These are phyloP conservation scores for Pseudomyrmex sp. DNA, from an alignment of 1,140 invertebrate genomes.

Conservation along the genomic window DNA sequence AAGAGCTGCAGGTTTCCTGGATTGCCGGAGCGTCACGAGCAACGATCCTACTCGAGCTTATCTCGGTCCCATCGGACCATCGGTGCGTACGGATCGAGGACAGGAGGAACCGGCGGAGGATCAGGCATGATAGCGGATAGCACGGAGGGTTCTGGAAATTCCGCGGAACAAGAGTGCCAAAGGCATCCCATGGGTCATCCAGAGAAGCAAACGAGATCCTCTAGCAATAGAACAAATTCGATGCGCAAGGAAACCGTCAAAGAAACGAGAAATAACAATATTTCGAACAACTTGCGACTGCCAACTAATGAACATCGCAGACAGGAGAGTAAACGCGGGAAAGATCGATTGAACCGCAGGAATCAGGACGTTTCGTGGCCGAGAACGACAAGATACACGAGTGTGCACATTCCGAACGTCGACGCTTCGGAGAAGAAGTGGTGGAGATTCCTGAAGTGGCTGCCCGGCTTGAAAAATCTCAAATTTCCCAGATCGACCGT, in stretches of 20 bases:
- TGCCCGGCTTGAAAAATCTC: slow-evolving; percentile 74
- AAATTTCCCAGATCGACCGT: slow-evolving; percentile 62
- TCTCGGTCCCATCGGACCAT: slow-evolving; percentile 79
- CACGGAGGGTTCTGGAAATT: slow-evolving; percentile 80
- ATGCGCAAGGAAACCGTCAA: not conserved
- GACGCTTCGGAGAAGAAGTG: slow-evolving; percentile 74
- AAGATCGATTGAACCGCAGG: slow-evolving; percentile 14
- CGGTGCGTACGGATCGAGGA: slow-evolving; percentile 75
- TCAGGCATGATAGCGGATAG: slow-evolving; percentile 73
- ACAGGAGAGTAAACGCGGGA: not conserved
- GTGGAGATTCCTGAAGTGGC: slow-evolving; percentile 80
- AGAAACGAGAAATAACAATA: not conserved
- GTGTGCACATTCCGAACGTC: slow-evolving; percentile 33
- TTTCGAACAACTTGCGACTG: slow-evolving; percentile 24
- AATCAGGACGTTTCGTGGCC: not conserved
- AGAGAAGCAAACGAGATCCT: not conserved
- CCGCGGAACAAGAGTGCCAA: slow-evolving; percentile 67
- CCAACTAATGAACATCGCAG: slow-evolving; percentile 9
- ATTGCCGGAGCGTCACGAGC: slow-evolving; percentile 70
- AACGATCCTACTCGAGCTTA: slow-evolving; percentile 81
- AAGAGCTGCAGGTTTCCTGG: slow-evolving; percentile 76
- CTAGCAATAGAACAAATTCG: not conserved
- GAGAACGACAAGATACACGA: not conserved
- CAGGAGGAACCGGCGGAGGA: slow-evolving; percentile 60
- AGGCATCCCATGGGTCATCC: slow-evolving; percentile 27